phyloP scores from a whole-genome alignment of 1,140 invertebrate genomes.

The fruit fly (Drosophila melanogaster) region DNA sequence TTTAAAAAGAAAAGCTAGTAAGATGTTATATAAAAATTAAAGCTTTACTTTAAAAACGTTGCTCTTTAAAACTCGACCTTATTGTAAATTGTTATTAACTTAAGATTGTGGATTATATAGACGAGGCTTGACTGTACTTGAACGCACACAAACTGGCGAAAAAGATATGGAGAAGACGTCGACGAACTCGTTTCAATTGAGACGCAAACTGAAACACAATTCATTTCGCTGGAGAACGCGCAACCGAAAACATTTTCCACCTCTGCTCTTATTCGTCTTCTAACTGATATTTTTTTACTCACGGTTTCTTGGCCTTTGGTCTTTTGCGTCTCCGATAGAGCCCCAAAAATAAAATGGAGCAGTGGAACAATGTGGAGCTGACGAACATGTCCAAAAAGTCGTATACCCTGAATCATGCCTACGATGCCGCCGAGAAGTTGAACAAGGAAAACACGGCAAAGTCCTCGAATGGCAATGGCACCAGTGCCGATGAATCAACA shows the following conservation, averaged over 20 bases:
- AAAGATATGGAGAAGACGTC: constrained; percentile 71
- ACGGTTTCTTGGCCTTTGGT: constrained; percentile 26
- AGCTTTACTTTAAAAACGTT: no score
- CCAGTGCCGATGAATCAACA: neutral
- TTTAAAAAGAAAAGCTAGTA: no score
- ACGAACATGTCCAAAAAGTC: constrained; percentile 78
- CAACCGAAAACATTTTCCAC: constrained; percentile 53
- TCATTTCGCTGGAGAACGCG: constrained; percentile 64
- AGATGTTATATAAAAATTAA: no score
- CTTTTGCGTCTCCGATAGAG: constrained; percentile 55
- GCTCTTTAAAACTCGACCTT: no score
- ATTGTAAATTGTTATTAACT: no score
- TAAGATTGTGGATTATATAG: neutral
- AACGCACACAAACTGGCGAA: constrained; percentile 6
- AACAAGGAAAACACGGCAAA: constrained; percentile 54
- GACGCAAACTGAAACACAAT: constrained; percentile 65
- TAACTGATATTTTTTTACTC: constrained; percentile 45
- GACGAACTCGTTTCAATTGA: constrained; percentile 79
- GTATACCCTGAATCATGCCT: constrained; percentile 78
- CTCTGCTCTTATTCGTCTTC: constrained; percentile 48
- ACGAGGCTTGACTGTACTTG: constrained; percentile 12
- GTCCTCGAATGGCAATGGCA: constrained; percentile 46
- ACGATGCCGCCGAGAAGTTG: constrained; percentile 56
- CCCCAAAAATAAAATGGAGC: constrained; percentile 66
- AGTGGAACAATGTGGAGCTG: constrained; percentile 83